Conservation (phyloP, 2,888 invertebrate species). For the Heliconius ethilla region DNA sequence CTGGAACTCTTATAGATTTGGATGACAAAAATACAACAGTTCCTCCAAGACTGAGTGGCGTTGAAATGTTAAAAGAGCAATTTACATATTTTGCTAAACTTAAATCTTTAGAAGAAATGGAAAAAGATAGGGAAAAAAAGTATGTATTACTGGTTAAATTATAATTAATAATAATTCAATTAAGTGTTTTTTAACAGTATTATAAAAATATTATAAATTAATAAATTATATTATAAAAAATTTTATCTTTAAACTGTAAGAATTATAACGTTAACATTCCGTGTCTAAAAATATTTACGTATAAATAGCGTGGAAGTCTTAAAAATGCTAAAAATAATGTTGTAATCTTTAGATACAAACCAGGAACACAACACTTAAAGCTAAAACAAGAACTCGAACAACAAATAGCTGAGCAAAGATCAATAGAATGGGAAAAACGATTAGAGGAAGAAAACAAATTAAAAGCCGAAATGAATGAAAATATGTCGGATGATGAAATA, state of each 20-base stretch:
- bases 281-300: background rate
- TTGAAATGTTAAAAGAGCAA: constrained; percentile 86
- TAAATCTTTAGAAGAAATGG: constrained; percentile 76
- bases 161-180: background rate
- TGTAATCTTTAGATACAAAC: constrained; percentile 73
- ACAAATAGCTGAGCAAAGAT: constrained; percentile 86
- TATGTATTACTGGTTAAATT: constrained; percentile 54
- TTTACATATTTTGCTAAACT: constrained; percentile 85
- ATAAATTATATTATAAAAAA: no score
- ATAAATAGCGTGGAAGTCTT: background rate
- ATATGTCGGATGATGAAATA: constrained; percentile 67
- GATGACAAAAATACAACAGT: constrained; percentile 52
- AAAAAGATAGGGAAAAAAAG: constrained; percentile 82
- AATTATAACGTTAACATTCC: no score
- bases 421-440: constrained; percentile 86
- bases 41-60: constrained; percentile 77
- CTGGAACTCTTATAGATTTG: constrained; percentile 76
- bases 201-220: no score
- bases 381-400: constrained; percentile 87
- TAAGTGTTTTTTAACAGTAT: background rate
- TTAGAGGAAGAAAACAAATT: constrained; percentile 76
- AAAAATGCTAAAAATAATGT: background rate
- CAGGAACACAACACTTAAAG: constrained; percentile 87
- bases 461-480: constrained; percentile 69
- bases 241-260: no score